Conservation (phyloP, 1,140 invertebrate species). For the Aradophagus sp. region DNA sequence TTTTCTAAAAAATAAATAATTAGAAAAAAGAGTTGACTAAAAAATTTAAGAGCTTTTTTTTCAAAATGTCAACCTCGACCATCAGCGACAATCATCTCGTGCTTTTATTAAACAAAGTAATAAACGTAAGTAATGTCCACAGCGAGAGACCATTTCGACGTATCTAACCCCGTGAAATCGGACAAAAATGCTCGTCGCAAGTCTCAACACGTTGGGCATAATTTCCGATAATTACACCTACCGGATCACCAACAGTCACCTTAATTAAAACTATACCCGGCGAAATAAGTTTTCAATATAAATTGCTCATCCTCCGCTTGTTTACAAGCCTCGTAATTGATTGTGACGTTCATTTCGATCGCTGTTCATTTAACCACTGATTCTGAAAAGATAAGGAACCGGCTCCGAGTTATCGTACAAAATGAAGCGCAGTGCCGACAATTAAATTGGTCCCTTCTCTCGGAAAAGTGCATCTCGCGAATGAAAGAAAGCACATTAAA, state of each 20-base stretch:
- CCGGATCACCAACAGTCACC: constrained; percentile 21
- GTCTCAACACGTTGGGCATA: constrained; percentile 8
- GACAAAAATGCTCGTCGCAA: constrained; percentile 12
- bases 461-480: constrained; percentile 13
- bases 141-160: neutral
- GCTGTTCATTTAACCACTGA: constrained; percentile 32
- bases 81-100: no score
- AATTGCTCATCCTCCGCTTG: constrained; percentile 32
- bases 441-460: constrained; percentile 17
- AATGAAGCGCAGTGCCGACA: constrained; percentile 8
- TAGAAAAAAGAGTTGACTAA: no score
- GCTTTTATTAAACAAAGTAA: no score
- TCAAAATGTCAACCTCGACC: no score
- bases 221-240: constrained; percentile 36
- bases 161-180: constrained; percentile 4
- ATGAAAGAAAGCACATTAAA: constrained; percentile 9
- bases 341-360: constrained; percentile 43
- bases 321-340: constrained; percentile 49
- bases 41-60: no score
- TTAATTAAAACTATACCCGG: constrained; percentile 34
- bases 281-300: constrained; percentile 43
- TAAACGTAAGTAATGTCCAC: no score
- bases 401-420: constrained; percentile 8
- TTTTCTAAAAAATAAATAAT: no score
- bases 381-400: constrained; percentile 38